Base-by-base conservation (phyloP, 1,140 invertebrate species). In the Caenorhabditis inopinata region DNA sequence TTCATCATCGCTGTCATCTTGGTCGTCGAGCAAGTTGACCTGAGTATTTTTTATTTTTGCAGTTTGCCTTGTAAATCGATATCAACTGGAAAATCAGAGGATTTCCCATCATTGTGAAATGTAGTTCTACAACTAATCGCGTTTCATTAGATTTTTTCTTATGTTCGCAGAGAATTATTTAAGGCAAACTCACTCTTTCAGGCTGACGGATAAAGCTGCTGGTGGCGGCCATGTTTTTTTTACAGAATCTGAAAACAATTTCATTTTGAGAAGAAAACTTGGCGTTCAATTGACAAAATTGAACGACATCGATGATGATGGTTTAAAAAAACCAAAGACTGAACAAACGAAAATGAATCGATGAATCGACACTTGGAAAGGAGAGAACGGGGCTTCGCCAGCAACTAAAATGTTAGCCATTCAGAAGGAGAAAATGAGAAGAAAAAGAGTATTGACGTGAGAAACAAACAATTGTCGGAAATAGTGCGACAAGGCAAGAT, bases 1-100 rank as follows among this genome's bases (percentile, higher is more conserved):
- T n/a, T 38, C 58, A n/a, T 68, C 32, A 4, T 68, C 58, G 32
- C 58, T 68, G 32, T 68, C 58, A 12, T 68, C 58, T 0, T 68
- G 58, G n/a, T 68, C 58, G n/a, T 4, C n/a, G n/a, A 68, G 58
- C 32, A 68, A 68, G 58, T 68, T 68, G 32, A 68, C 58, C 58
- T 68, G 58, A 68, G 38, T 32, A 32, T 3, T 16, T 6, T 32
- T 58, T 32, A 16, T 32, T 32, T 58, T 29, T 25, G 23, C n/a
- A n/a, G 23, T 9, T 9, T 42, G 38, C 38, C 38, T 42, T 42
- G 38, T 42, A 42, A 7, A 42, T 42, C 14, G 38, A 42, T 7
- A 42, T 42, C 38, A 14, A 42, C 5, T 7, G 5, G 14, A 42
- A 42, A 42, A 5, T 42, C 5, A 42, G 5, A 14, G 14, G 38